Conservation (phyloP, 1,140 invertebrate species). For the Antheraea pernyi region DNA sequence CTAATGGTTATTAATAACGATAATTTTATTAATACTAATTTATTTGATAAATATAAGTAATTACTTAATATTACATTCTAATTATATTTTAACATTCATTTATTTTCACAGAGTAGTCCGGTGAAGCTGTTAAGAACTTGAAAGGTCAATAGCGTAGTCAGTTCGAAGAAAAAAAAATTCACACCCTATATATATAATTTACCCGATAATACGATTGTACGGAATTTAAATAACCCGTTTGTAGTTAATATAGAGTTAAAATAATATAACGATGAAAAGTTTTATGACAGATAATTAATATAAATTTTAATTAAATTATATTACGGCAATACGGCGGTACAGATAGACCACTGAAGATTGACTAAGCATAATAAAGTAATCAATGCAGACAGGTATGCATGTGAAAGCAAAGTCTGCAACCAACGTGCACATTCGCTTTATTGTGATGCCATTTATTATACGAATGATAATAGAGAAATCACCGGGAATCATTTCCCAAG, state of each 20-base stretch:
- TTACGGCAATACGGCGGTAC: background rate
- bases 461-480: background rate
- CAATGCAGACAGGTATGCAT: constrained; percentile 50
- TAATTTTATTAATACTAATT: background rate
- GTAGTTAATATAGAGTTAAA: background rate
- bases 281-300: background rate
- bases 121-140: no score
- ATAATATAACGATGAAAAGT: background rate
- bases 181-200: background rate
- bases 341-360: constrained; percentile 17
- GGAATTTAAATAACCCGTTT: background rate
- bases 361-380: constrained; percentile 39
- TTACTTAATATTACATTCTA: background rate
- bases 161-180: no score
- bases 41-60: background rate
- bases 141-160: no score
- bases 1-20: background rate
- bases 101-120: no score
- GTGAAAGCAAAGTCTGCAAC: constrained; percentile 59
- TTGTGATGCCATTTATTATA: constrained; percentile 10
- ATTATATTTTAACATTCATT: background rate
- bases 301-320: background rate
- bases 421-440: constrained; percentile 34
- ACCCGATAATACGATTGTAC: background rate
- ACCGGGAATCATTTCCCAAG: background rate